Evolutionary conservation across 2,888 invertebrate species (phyloP), one percentile per base, ranked within the genome.

Genomic region (Spicauda simplicius): DNA sequence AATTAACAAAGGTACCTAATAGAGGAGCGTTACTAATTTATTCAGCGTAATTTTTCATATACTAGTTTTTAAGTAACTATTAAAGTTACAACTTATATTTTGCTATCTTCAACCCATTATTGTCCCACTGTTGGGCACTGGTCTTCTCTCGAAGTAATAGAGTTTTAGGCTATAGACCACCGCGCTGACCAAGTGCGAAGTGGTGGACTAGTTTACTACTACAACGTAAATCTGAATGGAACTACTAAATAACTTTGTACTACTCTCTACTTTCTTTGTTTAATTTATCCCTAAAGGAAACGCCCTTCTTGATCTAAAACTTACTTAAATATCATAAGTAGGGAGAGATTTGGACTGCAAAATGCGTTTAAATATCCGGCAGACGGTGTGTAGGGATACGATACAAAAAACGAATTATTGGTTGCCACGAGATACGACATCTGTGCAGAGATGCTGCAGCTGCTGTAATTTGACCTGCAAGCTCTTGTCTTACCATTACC

Each of bases 401-500:
- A 62, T 16, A 50, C 16, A 52, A 56, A 67, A 37, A 61, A 58
- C 14, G 58, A 18, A 68, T 70, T 53, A 66, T 70, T 60, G 71
- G 74, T 72, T 69, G 68, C 71, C 71, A 71, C 58, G 59, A 74
- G 60, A 66, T 41, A 56, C 41, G 54, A 60, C 76, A 74, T 74
- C 71, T 74, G 73, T 62, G 63, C 67, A 64, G 69, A 69, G 67
- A 68, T 56, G 69, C 69, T 63, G 62, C 69, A 70, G 54, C 66
- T 53, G 60, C 48, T 55, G 75, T 74, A 76, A 75, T 71, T 69
- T 71, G 75, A 73, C 69, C 71, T 71, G 56, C 71, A 60, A 69
- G 70, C 71, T 71, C 73, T 76, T 72, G 74, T 71, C 70, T 76
- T 71, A 65, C 74, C 73, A 74, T 70, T 71, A 75, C 25, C 69